A percentile compares a stretch with the other conserved stretches of the same genome.
Evolutionary conservation across 2,113 vertebrate species (phyloP).

Genomic region (Ctenomys sociabilis): DNA sequence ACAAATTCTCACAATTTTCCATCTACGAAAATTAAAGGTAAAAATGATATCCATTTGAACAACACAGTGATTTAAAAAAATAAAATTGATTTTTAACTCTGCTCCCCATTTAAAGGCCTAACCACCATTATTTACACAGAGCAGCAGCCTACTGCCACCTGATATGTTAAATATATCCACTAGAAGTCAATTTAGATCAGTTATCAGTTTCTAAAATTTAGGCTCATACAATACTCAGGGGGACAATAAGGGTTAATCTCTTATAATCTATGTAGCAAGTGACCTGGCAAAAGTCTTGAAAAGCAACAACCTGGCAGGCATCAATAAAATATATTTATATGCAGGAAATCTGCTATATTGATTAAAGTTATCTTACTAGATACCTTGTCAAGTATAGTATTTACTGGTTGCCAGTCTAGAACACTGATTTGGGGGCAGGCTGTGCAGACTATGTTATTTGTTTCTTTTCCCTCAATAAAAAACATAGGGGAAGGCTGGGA

Average conservation of each 20-base stretch:
- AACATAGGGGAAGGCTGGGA: neutral
- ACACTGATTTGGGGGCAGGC: neutral
- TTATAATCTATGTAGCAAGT: neutral
- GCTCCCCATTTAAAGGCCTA: neutral
- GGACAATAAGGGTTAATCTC: neutral
- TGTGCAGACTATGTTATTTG: neutral
- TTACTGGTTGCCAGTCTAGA: neutral
- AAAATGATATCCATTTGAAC: constrained; percentile 43
- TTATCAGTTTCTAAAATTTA: constrained; percentile 27
- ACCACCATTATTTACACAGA: neutral
- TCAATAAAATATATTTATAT: neutral
- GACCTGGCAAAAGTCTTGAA: neutral
- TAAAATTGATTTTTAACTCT: constrained; percentile 47
- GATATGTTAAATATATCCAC: neutral
- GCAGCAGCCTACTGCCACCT: neutral
- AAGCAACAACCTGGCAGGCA: constrained; percentile 3
- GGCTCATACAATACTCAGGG: neutral
- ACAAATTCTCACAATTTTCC: constrained; percentile 75
- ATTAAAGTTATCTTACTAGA: neutral
- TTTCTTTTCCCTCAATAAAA: neutral
- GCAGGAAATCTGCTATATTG: neutral
- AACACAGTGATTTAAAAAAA: constrained; percentile 52
- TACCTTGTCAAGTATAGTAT: neutral
- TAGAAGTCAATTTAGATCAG: constrained; percentile 9
- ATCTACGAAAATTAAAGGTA: constrained; percentile 75